Evolutionary conservation across 1,140 invertebrate genomes (phyloP).

Genomic region (Drosophila mojavensis): DNA sequence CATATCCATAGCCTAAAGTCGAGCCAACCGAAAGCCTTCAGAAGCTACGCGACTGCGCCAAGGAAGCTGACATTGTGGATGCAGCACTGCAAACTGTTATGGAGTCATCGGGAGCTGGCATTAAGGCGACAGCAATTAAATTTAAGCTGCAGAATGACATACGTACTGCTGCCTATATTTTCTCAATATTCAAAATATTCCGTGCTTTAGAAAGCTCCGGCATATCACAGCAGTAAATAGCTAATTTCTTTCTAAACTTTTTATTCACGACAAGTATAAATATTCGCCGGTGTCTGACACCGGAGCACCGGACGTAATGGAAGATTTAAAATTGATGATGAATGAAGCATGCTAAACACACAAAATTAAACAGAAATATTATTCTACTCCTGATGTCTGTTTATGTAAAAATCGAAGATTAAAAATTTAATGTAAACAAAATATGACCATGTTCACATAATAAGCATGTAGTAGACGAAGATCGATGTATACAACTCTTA

Average conservation of each 20-base stretch:
- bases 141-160: conserved; percentile 92
- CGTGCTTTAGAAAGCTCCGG: conserved; percentile 91
- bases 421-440: too few species aligned
- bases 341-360: too few species aligned
- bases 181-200: conserved; percentile 93
- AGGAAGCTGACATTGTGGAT: conserved; percentile 93
- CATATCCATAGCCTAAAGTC: conserved; percentile 84
- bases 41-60: conserved; percentile 84
- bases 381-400: too few species aligned
- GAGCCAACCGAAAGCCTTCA: conserved; percentile 87
- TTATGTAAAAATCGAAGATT: too few species aligned
- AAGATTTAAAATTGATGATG: too few species aligned
- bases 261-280: background rate
- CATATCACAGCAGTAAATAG: conserved; percentile 61
- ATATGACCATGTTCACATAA: too few species aligned
- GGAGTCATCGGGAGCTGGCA: conserved; percentile 88
- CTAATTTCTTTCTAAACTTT: too few species aligned
- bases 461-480: too few species aligned
- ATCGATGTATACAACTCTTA: too few species aligned
- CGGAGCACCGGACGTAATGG: too few species aligned
- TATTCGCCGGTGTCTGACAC: too few species aligned
- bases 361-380: too few species aligned
- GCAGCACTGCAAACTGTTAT: conserved; percentile 93
- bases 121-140: conserved; percentile 89
- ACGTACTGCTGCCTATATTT: conserved; percentile 92